Conservation (phyloP, 2,113 vertebrate genomes). For the cattle (Bos taurus) region ARS-UCD2.0 NC_037352.1:34826501-34827000, state of each 20-base stretch:
- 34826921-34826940: neutral
- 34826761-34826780: rapidly evolving
- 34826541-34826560: neutral
- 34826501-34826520: neutral
- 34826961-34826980: neutral
- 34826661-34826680: neutral
- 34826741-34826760: neutral
- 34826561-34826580: neutral
- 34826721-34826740: rapidly evolving
- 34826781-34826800: neutral
- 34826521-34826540: neutral
- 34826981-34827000: neutral
- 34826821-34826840: neutral
- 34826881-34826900: neutral
- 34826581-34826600: neutral
- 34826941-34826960: neutral
- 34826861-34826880: neutral
- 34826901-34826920: neutral
- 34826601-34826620: neutral
- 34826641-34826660: neutral
- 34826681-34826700: neutral
- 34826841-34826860: neutral
- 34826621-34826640: neutral
- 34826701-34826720: neutral
- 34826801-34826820: neutral